phyloP scores from a whole-genome alignment of 2,888 invertebrate genomes.

The Drosophila incognita region DNA sequence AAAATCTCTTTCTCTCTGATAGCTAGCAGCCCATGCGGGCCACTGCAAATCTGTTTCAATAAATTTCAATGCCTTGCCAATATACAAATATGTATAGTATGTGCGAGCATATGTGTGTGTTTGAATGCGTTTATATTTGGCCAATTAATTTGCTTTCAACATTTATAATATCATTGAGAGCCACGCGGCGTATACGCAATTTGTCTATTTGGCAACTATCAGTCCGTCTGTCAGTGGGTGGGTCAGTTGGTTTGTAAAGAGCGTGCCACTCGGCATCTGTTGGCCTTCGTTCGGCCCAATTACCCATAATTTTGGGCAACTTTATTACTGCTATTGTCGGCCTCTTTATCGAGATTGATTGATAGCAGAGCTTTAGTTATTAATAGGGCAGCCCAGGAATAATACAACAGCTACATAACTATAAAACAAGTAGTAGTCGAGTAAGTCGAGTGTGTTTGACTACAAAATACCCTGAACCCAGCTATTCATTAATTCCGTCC shows the following conservation, averaged over 20 bases:
- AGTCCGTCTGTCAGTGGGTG: not conserved
- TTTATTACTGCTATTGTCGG: slow-evolving; percentile 3
- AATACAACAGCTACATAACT: not conserved
- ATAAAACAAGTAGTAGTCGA: not conserved
- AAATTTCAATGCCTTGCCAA: slow-evolving; percentile 14
- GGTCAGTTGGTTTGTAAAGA: not conserved
- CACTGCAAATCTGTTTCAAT: slow-evolving; percentile 10
- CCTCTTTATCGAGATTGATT: slow-evolving; percentile 2
- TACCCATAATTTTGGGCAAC: slow-evolving; percentile 19
- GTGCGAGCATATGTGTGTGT: not conserved
- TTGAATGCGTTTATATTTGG: not conserved
- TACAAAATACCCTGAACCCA: not conserved
- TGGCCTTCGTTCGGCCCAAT: slow-evolving; percentile 18
- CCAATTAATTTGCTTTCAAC: slow-evolving; percentile 19
- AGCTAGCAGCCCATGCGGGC: slow-evolving; percentile 3
- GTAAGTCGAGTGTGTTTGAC: not conserved
- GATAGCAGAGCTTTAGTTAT: not conserved
- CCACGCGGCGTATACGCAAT: slow-evolving; percentile 25
- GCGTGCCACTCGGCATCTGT: slow-evolving; percentile 3
- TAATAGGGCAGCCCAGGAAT: slow-evolving; percentile 1
- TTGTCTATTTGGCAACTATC: slow-evolving; percentile 20
- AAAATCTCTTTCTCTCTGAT: slow-evolving; percentile 7
- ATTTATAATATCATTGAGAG: slow-evolving; percentile 2
- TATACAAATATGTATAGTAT: not conserved
- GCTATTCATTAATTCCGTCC: not conserved